Percentiles rank a stretch among this genome's conserved stretches.
phyloP scores from a whole-genome alignment of 1,140 invertebrate genomes.

The Melipona quadrifasciata region DNA sequence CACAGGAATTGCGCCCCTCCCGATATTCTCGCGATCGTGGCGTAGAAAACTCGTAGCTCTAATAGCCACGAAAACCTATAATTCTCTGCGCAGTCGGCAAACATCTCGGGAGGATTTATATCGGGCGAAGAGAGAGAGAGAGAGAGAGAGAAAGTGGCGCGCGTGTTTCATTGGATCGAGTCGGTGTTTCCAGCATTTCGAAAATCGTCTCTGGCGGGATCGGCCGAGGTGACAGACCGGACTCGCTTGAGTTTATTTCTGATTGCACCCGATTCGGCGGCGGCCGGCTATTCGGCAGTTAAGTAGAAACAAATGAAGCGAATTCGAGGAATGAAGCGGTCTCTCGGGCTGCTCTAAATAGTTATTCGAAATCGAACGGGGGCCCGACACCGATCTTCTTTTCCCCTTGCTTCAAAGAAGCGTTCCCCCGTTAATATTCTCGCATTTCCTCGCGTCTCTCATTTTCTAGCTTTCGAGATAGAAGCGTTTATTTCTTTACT shows the following conservation, averaged over 20 bases:
- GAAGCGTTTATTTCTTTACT: not conserved
- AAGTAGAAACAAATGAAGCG: conserved; percentile 56
- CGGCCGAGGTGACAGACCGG: conserved; percentile 17
- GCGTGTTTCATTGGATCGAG: no score
- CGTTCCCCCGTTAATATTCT: not conserved
- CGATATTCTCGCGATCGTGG: not conserved
- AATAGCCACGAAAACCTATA: no score
- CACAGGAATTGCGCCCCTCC: no score
- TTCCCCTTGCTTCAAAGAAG: not conserved
- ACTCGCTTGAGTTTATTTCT: conserved; percentile 52
- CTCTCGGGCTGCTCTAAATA: conserved; percentile 45
- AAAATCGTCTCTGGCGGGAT: conserved; percentile 29
- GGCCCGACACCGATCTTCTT: not conserved
- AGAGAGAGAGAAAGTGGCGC: no score
- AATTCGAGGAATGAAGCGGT: conserved; percentile 52
- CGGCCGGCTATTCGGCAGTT: conserved; percentile 43
- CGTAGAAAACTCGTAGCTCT: not conserved
- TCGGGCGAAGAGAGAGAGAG: not conserved
- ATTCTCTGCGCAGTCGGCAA: not conserved
- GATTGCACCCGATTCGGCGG: conserved; percentile 35
- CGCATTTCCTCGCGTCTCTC: not conserved
- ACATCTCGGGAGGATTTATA: not conserved
- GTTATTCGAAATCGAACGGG: conserved; percentile 48
- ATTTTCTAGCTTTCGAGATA: not conserved
- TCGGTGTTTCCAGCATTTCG: conserved; percentile 22